Conservation (phyloP, 2,797 vertebrate genomes). For the Nannoperca australis region DNA sequence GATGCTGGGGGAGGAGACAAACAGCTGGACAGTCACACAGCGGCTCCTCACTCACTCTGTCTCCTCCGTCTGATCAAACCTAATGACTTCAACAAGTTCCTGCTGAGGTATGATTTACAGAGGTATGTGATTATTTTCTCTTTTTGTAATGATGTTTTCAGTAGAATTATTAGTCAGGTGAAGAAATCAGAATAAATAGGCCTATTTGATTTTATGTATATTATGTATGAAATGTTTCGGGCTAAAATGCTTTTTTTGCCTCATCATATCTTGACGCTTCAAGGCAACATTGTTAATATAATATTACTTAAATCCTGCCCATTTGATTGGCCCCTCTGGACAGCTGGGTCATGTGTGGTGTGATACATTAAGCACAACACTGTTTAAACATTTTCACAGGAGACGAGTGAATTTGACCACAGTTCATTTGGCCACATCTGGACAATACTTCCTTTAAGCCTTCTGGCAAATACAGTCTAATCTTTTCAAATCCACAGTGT, state of each 20-base stretch:
- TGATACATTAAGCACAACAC: neutral
- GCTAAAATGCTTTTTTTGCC: neutral
- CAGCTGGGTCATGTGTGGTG: neutral
- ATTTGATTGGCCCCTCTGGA: neutral
- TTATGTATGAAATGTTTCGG: too few species aligned
- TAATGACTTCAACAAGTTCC: neutral
- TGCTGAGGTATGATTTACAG: neutral
- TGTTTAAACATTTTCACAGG: neutral
- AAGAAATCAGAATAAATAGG: neutral
- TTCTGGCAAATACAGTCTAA: slow-evolving; percentile 54
- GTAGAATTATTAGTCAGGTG: neutral
- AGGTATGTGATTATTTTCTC: slow-evolving; percentile 25
- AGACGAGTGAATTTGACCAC: neutral
- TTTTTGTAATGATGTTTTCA: neutral
- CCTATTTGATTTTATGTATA: too few species aligned
- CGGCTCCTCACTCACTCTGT: neutral
- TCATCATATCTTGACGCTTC: neutral
- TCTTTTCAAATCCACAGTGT: slow-evolving; percentile 66
- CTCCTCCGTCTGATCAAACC: slow-evolving; percentile 15
- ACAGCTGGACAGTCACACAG: slow-evolving; percentile 25
- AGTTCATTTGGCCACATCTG: slow-evolving; percentile 55
- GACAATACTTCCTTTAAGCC: slow-evolving; percentile 58
- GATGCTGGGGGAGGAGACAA: slow-evolving; percentile 38
- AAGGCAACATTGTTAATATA: too few species aligned
- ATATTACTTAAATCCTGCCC: neutral